Evolutionary conservation across 2,888 invertebrate genomes (phyloP), one percentile per base, ranked within the genome.

Genomic region (Ariolimax columbianus): DNA sequence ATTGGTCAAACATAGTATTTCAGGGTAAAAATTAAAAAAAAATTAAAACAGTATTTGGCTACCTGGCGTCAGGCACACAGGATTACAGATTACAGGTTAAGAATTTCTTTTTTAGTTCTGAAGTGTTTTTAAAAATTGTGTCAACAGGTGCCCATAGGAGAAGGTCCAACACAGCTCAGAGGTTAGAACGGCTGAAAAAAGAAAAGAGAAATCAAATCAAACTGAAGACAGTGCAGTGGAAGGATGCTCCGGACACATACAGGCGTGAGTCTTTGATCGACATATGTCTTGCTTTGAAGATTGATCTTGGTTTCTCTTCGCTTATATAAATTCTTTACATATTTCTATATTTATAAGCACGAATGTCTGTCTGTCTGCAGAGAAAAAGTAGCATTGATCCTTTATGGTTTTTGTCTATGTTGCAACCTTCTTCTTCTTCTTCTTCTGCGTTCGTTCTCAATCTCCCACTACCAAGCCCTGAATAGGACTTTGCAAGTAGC

Each of bases 111-210:
- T 14, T 63, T 63, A 23, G 11, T 63, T n/a, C n/a, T n/a, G 59
- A n/a, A 7, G 4, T 63, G 9, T 63, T n/a, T n/a, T 23, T 47
- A 6, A 6, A 6, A 4, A 68, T 14, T n/a, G 14, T 68, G 26
- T 70, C 40, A 3, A 38, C 86, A 93, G 93, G 92, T 88, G 94
- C 94, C 17, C 95, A 95, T 90, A 95, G 97, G 77, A 96, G 96
- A 91, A 95, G 98, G 89, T 97, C 98, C 0, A 97, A 98, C 93
- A 98, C 98, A 30, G 97, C 97, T 19, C 97, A 97, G 90, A 96
- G 97, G 92, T 94, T 98, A 81, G 98, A 98, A 92, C 97, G 97
- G 94, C 96, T 98, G 95, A 97, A 98, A 92, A 96, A 96, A 91
- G 97, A 97, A 85, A 96, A 97, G 91, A 96, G 97, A 92, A 93